Base-by-base conservation (phyloP, 2,888 invertebrate genomes). In the Gibbula magus region DNA sequence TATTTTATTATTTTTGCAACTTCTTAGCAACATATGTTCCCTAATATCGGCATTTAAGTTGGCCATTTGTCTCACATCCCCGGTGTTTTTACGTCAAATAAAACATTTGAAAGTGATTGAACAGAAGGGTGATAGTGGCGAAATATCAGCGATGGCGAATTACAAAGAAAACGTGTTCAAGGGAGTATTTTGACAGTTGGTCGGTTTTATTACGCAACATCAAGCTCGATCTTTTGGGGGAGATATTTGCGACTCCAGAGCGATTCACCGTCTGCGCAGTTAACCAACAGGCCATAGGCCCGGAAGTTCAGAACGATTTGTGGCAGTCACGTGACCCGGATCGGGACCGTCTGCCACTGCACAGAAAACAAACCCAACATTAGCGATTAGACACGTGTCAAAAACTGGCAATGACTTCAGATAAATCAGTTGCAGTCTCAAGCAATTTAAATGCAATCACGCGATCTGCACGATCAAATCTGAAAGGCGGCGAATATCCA, bases 291-390 rank as follows among this genome's bases (percentile, higher is more conserved):
- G 61, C 61, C 61, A 61, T 29, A 61, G 25, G 25, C 13, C 61
- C 61, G 61, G 61, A 61, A 61, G 61, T 61, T 61, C 61, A 61
- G 61, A 61, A 61, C 61, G 61, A 61, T 61, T 61, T 61, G 29
- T 61, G 29, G 61, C 61, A 18, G 29, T 61, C 61, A 61, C 61
- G 61, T 61, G 61, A 29, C 16, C 25, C 4, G 5, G 61, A 25
- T 3, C 16, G n/a, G 25, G 61, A 25, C 61, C 61, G 61, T 61
- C 61, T 61, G 61, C 29, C 61, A 25, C 22, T 61, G 29, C 29
- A 29, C 61, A 61, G 29, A 61, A 61, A 61, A 61, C 61, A 61
- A 61, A 61, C 29, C 61, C 25, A 7, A 61, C 61, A 61, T 61
- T 61, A 61, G 18, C 61, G 61, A 29, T 61, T 29, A 13, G 61